phyloP scores from a whole-genome alignment of 2,113 vertebrate species.

The Pelvicachromis taeniatus region DNA sequence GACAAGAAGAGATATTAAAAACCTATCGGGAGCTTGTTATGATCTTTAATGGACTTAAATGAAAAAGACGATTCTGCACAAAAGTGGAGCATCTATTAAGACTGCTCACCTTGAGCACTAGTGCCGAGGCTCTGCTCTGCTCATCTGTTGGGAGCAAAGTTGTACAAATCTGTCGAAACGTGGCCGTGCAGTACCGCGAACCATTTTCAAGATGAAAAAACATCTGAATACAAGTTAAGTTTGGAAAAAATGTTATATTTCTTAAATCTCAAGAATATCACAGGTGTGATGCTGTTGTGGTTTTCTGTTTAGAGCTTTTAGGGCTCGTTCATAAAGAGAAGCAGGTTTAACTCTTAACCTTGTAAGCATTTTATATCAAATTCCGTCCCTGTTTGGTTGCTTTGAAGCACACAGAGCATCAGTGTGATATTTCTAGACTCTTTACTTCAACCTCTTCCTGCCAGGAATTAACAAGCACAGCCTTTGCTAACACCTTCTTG shows the following conservation, averaged over 20 bases:
- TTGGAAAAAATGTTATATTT: not conserved
- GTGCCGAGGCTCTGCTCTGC: not conserved
- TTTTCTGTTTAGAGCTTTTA: not conserved
- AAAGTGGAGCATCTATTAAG: not conserved
- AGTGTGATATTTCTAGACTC: not conserved
- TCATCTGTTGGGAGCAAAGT: not conserved
- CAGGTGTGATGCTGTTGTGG: not conserved
- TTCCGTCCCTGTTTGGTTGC: not conserved
- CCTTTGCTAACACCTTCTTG: conserved; percentile 12
- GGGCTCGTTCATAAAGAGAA: not conserved
- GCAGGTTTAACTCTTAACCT: not conserved
- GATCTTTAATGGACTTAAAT: not conserved
- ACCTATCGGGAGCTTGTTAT: not conserved
- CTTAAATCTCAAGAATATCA: not conserved
- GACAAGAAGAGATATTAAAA: not conserved
- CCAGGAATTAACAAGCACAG: conserved; percentile 12
- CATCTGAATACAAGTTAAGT: not conserved
- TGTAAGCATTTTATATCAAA: not conserved
- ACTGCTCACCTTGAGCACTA: not conserved
- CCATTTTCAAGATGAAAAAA: not conserved
- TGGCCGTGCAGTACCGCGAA: not conserved
- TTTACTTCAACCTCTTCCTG: not conserved
- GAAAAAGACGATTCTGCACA: not conserved
- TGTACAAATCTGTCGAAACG: not conserved
- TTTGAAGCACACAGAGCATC: not conserved